These are phyloP conservation scores for Cyanoramphus novaezelandiae DNA, from an alignment of 2,113 vertebrate species.

Conservation along the genomic window DNA sequence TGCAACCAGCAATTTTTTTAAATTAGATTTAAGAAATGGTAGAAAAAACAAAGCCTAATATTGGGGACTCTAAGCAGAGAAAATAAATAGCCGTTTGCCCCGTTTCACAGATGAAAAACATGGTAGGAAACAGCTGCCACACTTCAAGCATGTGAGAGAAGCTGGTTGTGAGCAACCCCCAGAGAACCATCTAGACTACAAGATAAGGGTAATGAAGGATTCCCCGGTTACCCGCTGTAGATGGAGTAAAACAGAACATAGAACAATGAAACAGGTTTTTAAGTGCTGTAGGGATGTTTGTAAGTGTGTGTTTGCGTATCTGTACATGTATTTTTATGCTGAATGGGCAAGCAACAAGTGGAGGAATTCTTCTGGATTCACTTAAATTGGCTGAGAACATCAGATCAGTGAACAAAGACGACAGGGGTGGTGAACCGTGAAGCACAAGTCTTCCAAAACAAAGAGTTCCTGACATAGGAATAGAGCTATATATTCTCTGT, in stretches of 20 bases:
- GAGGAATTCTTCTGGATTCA: background rate
- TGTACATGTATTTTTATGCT: background rate
- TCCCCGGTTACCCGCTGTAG: background rate
- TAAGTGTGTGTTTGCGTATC: rapidly evolving
- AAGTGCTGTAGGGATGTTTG: background rate
- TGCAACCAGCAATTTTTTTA: background rate
- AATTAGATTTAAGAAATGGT: background rate
- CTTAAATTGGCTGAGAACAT: background rate
- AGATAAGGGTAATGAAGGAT: background rate
- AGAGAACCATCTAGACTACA: background rate
- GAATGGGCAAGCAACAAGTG: background rate
- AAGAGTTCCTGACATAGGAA: background rate
- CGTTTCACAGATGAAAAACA: background rate
- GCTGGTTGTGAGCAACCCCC: background rate
- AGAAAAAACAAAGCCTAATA: background rate
- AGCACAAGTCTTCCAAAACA: background rate
- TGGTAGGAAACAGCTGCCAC: rapidly evolving
- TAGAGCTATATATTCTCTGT: rapidly evolving
- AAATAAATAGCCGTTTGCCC: background rate
- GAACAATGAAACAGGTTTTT: background rate
- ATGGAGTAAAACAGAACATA: background rate
- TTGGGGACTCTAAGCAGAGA: background rate
- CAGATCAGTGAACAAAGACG: background rate
- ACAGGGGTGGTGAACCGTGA: background rate
- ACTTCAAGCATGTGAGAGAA: rapidly evolving